Percentiles rank a stretch among this genome's conserved stretches.
Evolutionary conservation across 1,140 invertebrate species (phyloP).

Genomic region (Kradibia gibbosae): DNA sequence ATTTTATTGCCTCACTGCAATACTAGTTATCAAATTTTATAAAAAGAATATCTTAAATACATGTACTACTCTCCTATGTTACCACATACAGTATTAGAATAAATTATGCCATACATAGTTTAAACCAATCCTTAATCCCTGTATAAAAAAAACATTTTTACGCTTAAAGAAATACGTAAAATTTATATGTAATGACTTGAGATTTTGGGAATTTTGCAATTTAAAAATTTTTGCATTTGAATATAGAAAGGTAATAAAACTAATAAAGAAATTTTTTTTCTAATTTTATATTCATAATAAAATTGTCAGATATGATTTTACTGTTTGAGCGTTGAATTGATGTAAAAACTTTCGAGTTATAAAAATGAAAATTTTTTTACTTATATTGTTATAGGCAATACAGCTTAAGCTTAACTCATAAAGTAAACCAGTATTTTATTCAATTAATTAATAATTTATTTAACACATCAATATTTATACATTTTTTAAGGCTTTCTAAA

Average conservation of each 20-base stretch:
- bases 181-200: no score
- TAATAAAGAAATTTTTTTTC: background rate
- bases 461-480: no score
- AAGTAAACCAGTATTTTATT: background rate
- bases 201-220: background rate
- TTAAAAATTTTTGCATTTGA: background rate
- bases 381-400: no score
- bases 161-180: no score
- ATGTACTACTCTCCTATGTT: no score
- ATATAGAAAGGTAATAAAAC: background rate
- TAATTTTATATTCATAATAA: background rate
- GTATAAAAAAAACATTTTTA: background rate
- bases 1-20: background rate
- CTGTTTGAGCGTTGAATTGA: background rate
- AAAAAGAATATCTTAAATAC: no score
- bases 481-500: no score
- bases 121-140: background rate
- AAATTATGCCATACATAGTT: no score
- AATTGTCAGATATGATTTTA: background rate
- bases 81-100: no score
- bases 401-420: background rate
- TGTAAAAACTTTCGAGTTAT: background rate
- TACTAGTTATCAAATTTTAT: background rate
- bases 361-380: background rate
- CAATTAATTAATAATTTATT: no score